Evolutionary conservation across 2,113 vertebrate genomes (phyloP).

Genomic region (Vidua chalybeata): DNA sequence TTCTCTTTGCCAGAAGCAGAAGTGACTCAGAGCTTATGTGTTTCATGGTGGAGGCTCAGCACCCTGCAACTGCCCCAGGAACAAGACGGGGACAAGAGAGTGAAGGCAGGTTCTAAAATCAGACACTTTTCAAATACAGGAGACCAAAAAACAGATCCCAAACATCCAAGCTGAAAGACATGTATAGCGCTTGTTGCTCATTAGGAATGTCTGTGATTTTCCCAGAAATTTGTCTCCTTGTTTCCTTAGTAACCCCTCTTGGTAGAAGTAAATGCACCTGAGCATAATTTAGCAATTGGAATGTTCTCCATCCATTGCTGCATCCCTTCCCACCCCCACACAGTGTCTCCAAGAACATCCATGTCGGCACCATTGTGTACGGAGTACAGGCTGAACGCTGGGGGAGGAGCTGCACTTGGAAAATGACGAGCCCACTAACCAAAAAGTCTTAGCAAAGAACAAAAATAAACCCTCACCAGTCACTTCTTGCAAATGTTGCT

Average conservation of each 20-base stretch:
- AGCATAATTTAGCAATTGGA: neutral
- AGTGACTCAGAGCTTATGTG: neutral
- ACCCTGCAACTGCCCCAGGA: neutral
- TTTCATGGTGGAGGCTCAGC: neutral
- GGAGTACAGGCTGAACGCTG: rapidly evolving
- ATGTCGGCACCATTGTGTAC: rapidly evolving
- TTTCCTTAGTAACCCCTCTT: conserved; percentile 54
- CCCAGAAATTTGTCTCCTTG: neutral
- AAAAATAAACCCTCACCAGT: conserved; percentile 34
- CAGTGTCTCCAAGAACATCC: neutral
- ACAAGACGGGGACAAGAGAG: neutral
- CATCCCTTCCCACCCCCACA: neutral
- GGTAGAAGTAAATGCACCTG: neutral
- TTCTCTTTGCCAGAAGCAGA: conserved; percentile 10
- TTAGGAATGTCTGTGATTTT: neutral
- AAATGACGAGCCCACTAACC: neutral
- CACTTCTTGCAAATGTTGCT: neutral
- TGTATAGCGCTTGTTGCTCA: neutral
- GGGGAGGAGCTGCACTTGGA: neutral
- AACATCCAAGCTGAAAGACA: neutral
- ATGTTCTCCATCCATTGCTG: neutral
- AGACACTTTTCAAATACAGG: neutral
- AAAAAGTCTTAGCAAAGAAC: neutral
- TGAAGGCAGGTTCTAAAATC: neutral
- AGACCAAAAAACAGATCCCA: neutral